A percentile compares a stretch with the other conserved stretches of the same genome.
Conservation (phyloP, 2,113 vertebrate genomes). For the Saccopteryx leptura region DNA sequence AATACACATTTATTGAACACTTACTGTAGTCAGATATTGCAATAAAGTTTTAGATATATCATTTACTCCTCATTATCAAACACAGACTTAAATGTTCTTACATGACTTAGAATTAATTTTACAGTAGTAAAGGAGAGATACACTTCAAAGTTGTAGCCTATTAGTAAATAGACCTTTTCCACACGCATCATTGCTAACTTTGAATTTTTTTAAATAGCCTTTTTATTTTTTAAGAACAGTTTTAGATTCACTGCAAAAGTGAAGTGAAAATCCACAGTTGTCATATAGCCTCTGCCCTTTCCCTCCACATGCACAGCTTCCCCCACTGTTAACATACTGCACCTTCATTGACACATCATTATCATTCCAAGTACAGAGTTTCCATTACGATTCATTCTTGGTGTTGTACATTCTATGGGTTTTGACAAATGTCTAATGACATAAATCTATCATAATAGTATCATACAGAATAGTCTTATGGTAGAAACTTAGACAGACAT, state of each 20-base stretch:
- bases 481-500: no score
- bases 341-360: neutral
- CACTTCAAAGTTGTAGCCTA: constrained; percentile 29
- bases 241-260: constrained; percentile 28
- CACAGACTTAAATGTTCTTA: neutral
- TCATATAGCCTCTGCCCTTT: neutral
- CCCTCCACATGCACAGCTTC: neutral
- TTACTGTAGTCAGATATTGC: constrained; percentile 13
- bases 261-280: neutral
- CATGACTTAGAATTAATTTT: constrained; percentile 12
- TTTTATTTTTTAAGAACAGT: neutral
- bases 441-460: neutral
- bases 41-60: constrained; percentile 41
- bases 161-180: neutral
- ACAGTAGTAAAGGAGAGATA: neutral
- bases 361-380: neutral
- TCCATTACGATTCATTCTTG: neutral
- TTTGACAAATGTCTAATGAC: neutral
- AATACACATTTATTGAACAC: neutral
- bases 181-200: neutral
- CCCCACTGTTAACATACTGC: neutral
- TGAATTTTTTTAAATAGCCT: neutral
- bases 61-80: constrained; percentile 21
- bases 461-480: neutral
- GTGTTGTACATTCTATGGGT: neutral